Conservation (phyloP, 2,113 vertebrate genomes). For the Seriola dumerili region DNA sequence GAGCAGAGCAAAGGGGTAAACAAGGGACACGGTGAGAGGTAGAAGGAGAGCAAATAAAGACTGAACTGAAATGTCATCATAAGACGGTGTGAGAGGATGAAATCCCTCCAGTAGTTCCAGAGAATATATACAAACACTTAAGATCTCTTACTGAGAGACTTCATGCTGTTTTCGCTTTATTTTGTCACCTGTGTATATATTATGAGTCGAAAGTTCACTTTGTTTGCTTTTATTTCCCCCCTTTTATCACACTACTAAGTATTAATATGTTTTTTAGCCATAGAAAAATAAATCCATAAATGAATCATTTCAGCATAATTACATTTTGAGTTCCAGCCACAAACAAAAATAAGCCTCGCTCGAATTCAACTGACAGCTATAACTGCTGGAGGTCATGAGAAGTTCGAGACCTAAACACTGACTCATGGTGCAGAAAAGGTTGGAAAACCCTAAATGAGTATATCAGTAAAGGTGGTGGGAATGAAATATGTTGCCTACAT, state of each 20-base stretch:
- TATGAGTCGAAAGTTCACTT: too few relatives aligned
- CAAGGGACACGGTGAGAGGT: background rate
- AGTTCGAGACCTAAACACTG: constrained; percentile 6
- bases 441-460: background rate
- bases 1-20: background rate
- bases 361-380: background rate
- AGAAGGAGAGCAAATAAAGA: background rate
- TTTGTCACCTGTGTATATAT: too few relatives aligned
- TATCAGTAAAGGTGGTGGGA: background rate
- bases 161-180: too few relatives aligned
- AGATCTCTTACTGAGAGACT: too few relatives aligned
- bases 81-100: background rate
- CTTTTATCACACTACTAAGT: too few relatives aligned
- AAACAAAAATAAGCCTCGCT: background rate
- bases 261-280: background rate
- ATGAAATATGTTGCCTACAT: background rate
- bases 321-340: background rate
- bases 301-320: background rate
- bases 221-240: background rate
- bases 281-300: background rate
- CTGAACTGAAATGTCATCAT: background rate
- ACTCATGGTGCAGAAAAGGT: background rate
- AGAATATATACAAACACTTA: too few relatives aligned
- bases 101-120: too few relatives aligned
- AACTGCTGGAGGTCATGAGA: background rate